Evolutionary conservation across 1,140 invertebrate genomes (phyloP).

Genomic region (Musca domestica): DNA sequence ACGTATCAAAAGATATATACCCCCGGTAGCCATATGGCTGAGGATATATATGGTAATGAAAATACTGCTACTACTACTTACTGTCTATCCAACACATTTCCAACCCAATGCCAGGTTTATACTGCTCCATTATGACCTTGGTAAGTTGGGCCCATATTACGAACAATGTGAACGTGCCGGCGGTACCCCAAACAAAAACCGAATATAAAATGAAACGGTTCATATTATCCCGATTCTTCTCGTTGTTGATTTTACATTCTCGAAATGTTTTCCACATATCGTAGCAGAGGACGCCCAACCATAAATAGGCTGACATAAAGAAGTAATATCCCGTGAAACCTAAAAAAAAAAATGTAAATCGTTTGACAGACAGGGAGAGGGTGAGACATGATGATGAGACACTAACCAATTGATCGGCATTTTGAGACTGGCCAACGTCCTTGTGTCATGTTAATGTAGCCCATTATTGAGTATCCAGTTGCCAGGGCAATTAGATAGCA

Average conservation of each 20-base stretch:
- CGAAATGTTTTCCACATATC: not conserved
- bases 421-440: too few relatives aligned
- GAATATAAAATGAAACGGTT: not conserved
- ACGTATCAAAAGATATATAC: too few relatives aligned
- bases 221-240: not conserved
- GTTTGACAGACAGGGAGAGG: too few relatives aligned
- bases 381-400: too few relatives aligned
- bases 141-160: conserved; percentile 50
- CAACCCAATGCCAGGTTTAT: conserved; percentile 57
- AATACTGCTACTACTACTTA: conserved; percentile 53
- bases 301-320: not conserved
- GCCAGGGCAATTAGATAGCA: too few relatives aligned
- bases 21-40: too few relatives aligned
- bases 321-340: not conserved
- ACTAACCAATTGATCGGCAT: too few relatives aligned
- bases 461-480: too few relatives aligned
- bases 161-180: too few relatives aligned
- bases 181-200: not conserved
- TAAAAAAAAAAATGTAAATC: not conserved
- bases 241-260: not conserved
- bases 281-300: not conserved
- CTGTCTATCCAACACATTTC: conserved; percentile 60
- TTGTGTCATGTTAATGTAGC: too few relatives aligned
- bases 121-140: conserved; percentile 39
- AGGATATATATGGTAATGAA: too few relatives aligned